These are phyloP conservation scores for Electrona antarctica DNA, from an alignment of 2,113 vertebrate species.

Conservation along the genomic window DNA sequence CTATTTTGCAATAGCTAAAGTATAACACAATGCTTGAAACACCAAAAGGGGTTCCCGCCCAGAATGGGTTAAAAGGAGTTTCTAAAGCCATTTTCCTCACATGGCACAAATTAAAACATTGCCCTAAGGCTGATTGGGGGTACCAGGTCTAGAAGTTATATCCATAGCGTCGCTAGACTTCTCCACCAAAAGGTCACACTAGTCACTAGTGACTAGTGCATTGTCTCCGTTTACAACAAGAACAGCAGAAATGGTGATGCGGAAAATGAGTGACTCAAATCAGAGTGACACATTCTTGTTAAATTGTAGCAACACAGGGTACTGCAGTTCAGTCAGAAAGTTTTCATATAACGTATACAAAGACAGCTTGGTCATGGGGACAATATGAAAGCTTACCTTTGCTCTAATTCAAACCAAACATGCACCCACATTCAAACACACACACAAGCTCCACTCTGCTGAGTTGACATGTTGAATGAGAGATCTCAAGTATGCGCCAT, in stretches of 20 bases:
- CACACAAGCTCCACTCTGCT: slow-evolving; percentile 34
- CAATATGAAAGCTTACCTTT: neutral
- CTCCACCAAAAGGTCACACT: too few relatives aligned
- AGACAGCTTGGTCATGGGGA: slow-evolving; percentile 8
- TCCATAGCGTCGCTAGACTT: too few relatives aligned
- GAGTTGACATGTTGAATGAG: slow-evolving; percentile 54
- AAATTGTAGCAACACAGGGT: neutral
- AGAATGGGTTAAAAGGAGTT: too few relatives aligned
- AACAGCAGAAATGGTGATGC: neutral
- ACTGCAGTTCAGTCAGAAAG: neutral
- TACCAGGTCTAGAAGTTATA: too few relatives aligned
- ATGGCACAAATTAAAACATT: too few relatives aligned
- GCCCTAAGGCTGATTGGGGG: too few relatives aligned
- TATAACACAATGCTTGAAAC: too few relatives aligned
- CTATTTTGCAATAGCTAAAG: too few relatives aligned
- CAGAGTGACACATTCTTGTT: neutral
- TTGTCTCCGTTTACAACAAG: neutral
- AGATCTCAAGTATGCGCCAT: slow-evolving; percentile 61
- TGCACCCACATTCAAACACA: slow-evolving; percentile 56
- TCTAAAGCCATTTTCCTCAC: too few relatives aligned
- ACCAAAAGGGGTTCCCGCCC: too few relatives aligned
- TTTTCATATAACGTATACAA: neutral
- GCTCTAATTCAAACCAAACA: too few relatives aligned
- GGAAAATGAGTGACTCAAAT: neutral
- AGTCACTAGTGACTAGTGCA: too few relatives aligned